A percentile compares a stretch with the other conserved stretches of the same genome.
Evolutionary conservation across 2,113 vertebrate genomes (phyloP).

Genomic region (Hystrix cristata): DNA sequence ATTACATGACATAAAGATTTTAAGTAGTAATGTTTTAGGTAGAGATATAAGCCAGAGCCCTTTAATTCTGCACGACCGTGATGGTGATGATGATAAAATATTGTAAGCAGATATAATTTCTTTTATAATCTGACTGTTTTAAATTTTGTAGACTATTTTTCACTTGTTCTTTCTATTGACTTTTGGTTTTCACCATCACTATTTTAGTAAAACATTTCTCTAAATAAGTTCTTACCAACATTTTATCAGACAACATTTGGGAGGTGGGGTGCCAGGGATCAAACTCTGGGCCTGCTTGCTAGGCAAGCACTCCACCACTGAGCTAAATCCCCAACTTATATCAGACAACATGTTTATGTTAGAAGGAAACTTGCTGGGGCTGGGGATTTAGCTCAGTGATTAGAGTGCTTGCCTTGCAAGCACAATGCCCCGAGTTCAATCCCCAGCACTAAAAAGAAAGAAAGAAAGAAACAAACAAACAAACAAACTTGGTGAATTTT

Average conservation of each 20-base stretch:
- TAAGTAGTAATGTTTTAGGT: slow-evolving; percentile 39
- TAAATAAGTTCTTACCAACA: slow-evolving; percentile 70
- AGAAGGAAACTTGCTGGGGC: slow-evolving; percentile 76
- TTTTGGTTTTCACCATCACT: slow-evolving; percentile 72
- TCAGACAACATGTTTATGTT: slow-evolving; percentile 71
- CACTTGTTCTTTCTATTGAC: slow-evolving; percentile 77
- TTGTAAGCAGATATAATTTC: slow-evolving; percentile 49
- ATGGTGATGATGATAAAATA: slow-evolving; percentile 70
- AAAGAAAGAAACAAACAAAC: too few species aligned
- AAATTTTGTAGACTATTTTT: slow-evolving; percentile 65
- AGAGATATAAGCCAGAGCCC: slow-evolving; percentile 37
- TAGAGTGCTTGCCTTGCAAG: too few species aligned
- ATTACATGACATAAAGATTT: slow-evolving; percentile 46
- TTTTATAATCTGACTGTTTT: slow-evolving; percentile 68
- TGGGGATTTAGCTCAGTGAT: too few species aligned
- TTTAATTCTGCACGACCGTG: slow-evolving; percentile 66
- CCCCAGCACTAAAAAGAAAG: too few species aligned
- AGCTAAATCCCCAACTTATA: slow-evolving; percentile 36
- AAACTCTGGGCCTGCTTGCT: too few species aligned
- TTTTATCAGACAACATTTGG: slow-evolving; percentile 66
- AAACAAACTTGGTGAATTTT: slow-evolving; percentile 72
- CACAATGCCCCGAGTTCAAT: too few species aligned
- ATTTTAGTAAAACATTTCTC: slow-evolving; percentile 76
- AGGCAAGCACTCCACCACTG: too few species aligned
- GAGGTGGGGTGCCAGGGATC: too few species aligned